phyloP scores from a whole-genome alignment of 1,140 invertebrate species.

The Probaryconus sp. region DNA sequence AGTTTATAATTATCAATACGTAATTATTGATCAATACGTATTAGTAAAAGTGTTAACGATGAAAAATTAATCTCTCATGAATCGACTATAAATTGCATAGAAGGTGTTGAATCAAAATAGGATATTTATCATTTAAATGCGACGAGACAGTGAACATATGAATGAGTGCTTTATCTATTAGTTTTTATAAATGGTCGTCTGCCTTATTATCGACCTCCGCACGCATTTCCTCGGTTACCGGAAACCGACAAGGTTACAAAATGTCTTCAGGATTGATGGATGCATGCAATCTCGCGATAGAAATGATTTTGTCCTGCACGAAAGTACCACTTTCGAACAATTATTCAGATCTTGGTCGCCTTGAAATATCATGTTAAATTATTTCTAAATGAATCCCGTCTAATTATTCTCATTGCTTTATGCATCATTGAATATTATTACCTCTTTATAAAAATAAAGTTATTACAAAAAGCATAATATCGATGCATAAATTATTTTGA shows the following conservation, averaged over 20 bases:
- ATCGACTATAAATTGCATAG: too few relatives aligned
- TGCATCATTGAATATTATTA: neutral
- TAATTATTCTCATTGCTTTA: slow-evolving; percentile 3
- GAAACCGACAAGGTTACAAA: slow-evolving; percentile 40
- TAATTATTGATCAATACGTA: too few relatives aligned
- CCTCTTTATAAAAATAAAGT: too few relatives aligned
- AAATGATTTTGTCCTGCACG: slow-evolving; percentile 12
- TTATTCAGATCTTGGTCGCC: slow-evolving; percentile 4
- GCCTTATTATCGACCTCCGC: slow-evolving; percentile 16
- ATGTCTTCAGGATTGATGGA: slow-evolving; percentile 25
- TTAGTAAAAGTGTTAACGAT: too few relatives aligned
- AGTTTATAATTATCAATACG: too few relatives aligned
- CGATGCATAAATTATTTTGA: too few relatives aligned
- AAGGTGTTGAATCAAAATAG: neutral
- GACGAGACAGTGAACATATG: neutral
- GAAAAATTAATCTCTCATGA: too few relatives aligned
- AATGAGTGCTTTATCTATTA: slow-evolving; percentile 6
- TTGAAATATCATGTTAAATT: slow-evolving; percentile 4
- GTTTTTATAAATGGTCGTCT: neutral
- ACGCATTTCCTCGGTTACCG: slow-evolving; percentile 35
- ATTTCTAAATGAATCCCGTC: neutral
- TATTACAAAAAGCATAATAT: too few relatives aligned
- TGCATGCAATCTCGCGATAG: slow-evolving; percentile 8
- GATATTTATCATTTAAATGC: slow-evolving; percentile 3
- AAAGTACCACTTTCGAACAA: slow-evolving; percentile 7